Evolutionary conservation across 2,888 invertebrate genomes (phyloP).

Genomic region (Dastarcus helophoroides): DNA sequence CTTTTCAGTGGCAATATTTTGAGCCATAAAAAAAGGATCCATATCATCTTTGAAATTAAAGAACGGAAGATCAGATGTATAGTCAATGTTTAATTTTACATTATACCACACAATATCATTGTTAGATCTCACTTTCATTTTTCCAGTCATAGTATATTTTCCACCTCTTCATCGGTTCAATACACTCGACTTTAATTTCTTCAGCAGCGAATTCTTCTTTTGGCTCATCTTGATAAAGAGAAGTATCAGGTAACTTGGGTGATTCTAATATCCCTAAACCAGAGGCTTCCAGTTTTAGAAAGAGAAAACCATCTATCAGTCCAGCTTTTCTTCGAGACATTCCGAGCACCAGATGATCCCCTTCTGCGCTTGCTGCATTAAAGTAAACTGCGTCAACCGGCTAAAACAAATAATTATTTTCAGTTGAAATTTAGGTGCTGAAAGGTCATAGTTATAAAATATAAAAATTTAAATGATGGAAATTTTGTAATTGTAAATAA

Average conservation of each 20-base stretch:
- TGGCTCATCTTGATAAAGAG: constrained; percentile 38
- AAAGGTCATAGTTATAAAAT: not conserved
- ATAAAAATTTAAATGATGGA: constrained; percentile 2
- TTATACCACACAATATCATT: constrained; percentile 34
- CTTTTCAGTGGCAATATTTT: constrained; percentile 52
- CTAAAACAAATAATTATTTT: constrained; percentile 31
- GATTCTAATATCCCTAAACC: constrained; percentile 48
- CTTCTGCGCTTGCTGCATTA: constrained; percentile 49
- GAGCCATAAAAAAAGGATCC: constrained; percentile 47
- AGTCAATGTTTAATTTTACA: constrained; percentile 47
- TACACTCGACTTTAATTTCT: constrained; percentile 6
- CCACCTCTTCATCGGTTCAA: constrained; percentile 59
- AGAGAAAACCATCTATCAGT: constrained; percentile 50
- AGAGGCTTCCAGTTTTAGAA: constrained; percentile 41
- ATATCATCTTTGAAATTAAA: constrained; percentile 61
- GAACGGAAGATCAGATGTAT: constrained; percentile 47
- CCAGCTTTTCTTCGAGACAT: constrained; percentile 46
- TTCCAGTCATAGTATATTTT: constrained; percentile 50
- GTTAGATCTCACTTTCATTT: constrained; percentile 45
- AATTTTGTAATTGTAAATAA: constrained; percentile 4
- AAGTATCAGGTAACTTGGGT: constrained; percentile 50
- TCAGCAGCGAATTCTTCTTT: constrained; percentile 5
- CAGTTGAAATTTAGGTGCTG: not conserved
- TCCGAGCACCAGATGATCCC: constrained; percentile 48
- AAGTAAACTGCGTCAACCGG: constrained; percentile 58